phyloP scores from a whole-genome alignment of 2,797 vertebrate species.

The Pogoniulus pusillus region DNA sequence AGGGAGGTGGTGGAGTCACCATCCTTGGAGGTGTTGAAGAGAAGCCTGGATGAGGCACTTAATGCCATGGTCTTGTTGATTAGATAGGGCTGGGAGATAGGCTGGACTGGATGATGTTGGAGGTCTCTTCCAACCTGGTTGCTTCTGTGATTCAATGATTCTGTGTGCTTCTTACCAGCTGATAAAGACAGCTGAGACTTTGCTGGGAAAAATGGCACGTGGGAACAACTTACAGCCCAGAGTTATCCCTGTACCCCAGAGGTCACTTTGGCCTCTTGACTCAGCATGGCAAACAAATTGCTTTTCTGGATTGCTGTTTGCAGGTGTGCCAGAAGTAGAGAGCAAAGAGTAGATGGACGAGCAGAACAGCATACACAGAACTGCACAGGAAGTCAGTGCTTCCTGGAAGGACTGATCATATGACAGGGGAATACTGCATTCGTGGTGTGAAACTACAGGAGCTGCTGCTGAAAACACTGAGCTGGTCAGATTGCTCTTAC shows the following conservation, averaged over 20 bases:
- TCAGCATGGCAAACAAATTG: background rate
- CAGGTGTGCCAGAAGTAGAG: background rate
- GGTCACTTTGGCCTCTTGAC: background rate
- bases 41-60: too few species aligned
- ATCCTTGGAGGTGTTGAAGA: too few species aligned
- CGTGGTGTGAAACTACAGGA: fast-evolving
- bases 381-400: background rate
- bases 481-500: background rate
- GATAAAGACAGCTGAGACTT: too few species aligned
- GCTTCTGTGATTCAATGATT: too few species aligned
- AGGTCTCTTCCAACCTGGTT: too few species aligned
- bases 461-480: background rate
- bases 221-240: background rate
- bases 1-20: too few species aligned
- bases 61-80: too few species aligned
- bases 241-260: background rate
- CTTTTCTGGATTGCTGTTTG: background rate
- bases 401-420: background rate
- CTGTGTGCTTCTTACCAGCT: background rate
- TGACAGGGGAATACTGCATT: background rate
- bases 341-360: background rate
- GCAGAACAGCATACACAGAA: background rate
- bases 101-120: too few species aligned
- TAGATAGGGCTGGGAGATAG: too few species aligned
- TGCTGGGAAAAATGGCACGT: background rate